Evolutionary conservation across 2,113 vertebrate species (phyloP).

Genomic region (Paracanthobrama guichenoti): DNA sequence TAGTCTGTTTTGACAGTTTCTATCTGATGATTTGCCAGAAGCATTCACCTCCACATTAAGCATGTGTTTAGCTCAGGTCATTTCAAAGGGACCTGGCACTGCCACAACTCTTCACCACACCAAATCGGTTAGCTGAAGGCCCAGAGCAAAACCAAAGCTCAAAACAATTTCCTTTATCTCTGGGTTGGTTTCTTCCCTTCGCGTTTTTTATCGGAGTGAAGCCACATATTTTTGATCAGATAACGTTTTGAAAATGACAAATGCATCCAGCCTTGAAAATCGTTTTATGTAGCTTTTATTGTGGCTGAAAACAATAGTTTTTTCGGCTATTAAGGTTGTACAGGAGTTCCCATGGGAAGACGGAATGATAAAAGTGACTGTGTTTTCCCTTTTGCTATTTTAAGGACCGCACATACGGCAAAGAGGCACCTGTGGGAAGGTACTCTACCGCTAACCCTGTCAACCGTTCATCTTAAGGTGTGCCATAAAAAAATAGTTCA

Average conservation of each 20-base stretch:
- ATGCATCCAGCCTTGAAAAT: slow-evolving; percentile 44
- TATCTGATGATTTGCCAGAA: slow-evolving; percentile 39
- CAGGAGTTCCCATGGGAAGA: slow-evolving; percentile 2
- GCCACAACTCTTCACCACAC: slow-evolving; percentile 33
- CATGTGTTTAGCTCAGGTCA: slow-evolving; percentile 26
- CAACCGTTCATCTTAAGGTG: background rate
- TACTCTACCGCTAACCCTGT: background rate
- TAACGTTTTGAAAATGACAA: slow-evolving; percentile 51
- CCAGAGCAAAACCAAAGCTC: slow-evolving; percentile 8
- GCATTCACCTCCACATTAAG: slow-evolving; percentile 33
- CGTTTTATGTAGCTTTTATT: slow-evolving; percentile 30
- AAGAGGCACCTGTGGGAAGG: slow-evolving; percentile 2
- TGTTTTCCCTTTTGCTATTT: background rate
- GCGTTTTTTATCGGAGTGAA: slow-evolving; percentile 5
- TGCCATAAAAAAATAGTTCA: background rate
- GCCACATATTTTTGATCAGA: slow-evolving; percentile 46
- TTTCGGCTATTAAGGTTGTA: slow-evolving; percentile 10
- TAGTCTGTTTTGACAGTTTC: slow-evolving; percentile 24
- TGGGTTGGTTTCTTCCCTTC: slow-evolving; percentile 25
- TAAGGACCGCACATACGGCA: background rate
- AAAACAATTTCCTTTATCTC: slow-evolving; percentile 25
- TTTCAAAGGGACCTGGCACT: slow-evolving; percentile 23
- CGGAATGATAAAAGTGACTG: background rate
- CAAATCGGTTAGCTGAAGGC: slow-evolving; percentile 20
- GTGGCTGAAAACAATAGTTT: slow-evolving; percentile 40